Evolutionary conservation across 2,888 invertebrate species (phyloP).

Genomic region (Drosophila austrosaltans): DNA sequence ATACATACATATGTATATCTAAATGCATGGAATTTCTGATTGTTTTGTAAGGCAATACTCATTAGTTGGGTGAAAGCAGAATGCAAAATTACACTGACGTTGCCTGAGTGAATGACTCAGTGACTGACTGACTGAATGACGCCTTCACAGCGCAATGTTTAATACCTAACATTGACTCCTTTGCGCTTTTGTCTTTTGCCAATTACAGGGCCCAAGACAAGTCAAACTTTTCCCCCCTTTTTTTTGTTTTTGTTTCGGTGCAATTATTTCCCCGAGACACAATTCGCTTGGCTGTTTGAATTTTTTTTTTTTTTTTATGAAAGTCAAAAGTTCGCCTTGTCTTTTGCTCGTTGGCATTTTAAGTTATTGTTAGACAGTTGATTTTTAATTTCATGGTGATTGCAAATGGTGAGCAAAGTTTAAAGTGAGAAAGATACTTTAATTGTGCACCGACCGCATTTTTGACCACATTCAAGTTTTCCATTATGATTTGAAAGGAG

Average conservation of each 20-base stretch:
- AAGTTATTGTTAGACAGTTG: constrained; percentile 43
- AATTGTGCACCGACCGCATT: constrained; percentile 12
- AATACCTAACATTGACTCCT: neutral
- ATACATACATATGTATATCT: neutral
- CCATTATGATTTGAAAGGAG: constrained; percentile 4
- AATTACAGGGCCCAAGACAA: constrained; percentile 57
- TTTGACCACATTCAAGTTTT: neutral
- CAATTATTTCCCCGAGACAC: constrained; percentile 46
- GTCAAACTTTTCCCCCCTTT: constrained; percentile 50
- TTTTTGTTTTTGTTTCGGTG: constrained; percentile 10
- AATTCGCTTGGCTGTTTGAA: constrained; percentile 47
- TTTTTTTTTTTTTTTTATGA: constrained; percentile 35
- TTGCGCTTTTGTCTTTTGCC: constrained; percentile 57
- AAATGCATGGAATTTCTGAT: neutral
- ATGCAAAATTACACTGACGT: constrained; percentile 5
- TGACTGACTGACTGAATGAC: neutral
- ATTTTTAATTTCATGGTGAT: constrained; percentile 47
- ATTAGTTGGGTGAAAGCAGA: constrained; percentile 4
- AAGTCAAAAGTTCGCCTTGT: constrained; percentile 29
- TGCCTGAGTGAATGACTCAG: neutral
- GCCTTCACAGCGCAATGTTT: neutral
- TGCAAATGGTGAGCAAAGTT: neutral
- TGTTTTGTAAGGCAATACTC: constrained; percentile 7
- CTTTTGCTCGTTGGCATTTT: constrained; percentile 19
- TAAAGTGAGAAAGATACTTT: neutral